Evolutionary conservation across 1,140 invertebrate species (phyloP), one percentile per base, ranked within the genome.

Genomic region (Carposina sasakii): DNA sequence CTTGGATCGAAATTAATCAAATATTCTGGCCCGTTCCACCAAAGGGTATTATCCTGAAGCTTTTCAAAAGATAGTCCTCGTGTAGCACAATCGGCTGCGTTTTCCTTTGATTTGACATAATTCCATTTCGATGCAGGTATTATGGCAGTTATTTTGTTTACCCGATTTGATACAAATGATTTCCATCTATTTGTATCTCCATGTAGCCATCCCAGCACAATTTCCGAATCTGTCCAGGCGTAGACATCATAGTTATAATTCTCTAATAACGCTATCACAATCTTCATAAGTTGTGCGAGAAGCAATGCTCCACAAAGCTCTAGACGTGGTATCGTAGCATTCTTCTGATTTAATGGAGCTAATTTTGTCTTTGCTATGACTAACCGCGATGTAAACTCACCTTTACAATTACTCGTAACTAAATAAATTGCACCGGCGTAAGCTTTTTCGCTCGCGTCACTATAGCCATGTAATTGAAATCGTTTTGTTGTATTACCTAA

Each of bases 361-460:
- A 45, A 3, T 33, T 34, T 45, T 13, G 43, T 45, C 21, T 34
- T 31, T 4, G 28, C 43, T 3, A 21, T n/a, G 1, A 45, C 17
- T 22, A 20, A 6, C 2, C 2, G 13, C 15, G 17, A 28, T 12
- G 15, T 19, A 13, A 2, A 28, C 1, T 17, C 5, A 5, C 41
- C 41, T 10, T 33, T 34, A 19, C 21, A 16, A 21, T 31, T 13
- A 2, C 5, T 4, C 20, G 23, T 13, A 13, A 41, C 16, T 1
- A 56, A 2, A 52, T 65, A 70, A 10, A 70, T 16, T 15, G 48
- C 61, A 16, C 52, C 49, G 3, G 43, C 64, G 36, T 63, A 70
- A 22, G 52, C 55, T 33, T 40, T 54, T 45, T 49, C 42, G 2
- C 47, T 55, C 9, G 67, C 58, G 50, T 73, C 70, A 33, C 57